phyloP scores from a whole-genome alignment of 2,888 invertebrate genomes.

The Lutraria lutraria region DNA sequence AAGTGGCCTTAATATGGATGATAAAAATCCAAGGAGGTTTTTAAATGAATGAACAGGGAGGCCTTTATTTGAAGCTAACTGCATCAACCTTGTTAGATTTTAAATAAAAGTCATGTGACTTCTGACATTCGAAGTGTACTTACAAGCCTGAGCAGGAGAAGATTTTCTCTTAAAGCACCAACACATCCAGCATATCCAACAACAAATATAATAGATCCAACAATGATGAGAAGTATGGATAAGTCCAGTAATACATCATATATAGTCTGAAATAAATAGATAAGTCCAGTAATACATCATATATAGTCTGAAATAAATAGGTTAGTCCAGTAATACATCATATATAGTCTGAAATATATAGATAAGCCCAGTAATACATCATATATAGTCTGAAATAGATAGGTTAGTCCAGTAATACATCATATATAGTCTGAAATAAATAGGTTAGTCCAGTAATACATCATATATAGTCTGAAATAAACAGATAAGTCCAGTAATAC shows the following conservation, averaged over 20 bases:
- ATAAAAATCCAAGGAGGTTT: too few species aligned
- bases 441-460: too few species aligned
- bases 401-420: slow-evolving; percentile 28
- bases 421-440: background rate
- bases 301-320: background rate
- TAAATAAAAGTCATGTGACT: too few species aligned
- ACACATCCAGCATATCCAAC: slow-evolving; percentile 98
- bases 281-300: slow-evolving; percentile 31
- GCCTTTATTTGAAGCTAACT: too few species aligned
- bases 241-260: slow-evolving; percentile 95
- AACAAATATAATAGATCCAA: slow-evolving; percentile 95
- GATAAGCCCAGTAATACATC: slow-evolving; percentile 95
- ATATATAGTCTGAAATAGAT: slow-evolving; percentile 87
- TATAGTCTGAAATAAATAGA: slow-evolving; percentile 65
- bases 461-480: slow-evolving; percentile 89
- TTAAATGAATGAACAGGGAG: too few species aligned
- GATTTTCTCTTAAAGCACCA: slow-evolving; percentile 96
- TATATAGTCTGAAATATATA: slow-evolving; percentile 90
- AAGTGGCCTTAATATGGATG: too few species aligned
- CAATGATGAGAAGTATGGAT: slow-evolving; percentile 95
- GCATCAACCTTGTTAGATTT: too few species aligned
- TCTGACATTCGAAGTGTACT: slow-evolving; percentile 55
- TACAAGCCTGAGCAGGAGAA: slow-evolving; percentile 96
- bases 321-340: too few species aligned
- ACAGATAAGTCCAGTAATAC: slow-evolving; percentile 94